Evolutionary conservation across 2,113 vertebrate genomes (phyloP), one percentile per base, ranked within the genome.

Genomic region (Nerophis lumbriciformis): DNA sequence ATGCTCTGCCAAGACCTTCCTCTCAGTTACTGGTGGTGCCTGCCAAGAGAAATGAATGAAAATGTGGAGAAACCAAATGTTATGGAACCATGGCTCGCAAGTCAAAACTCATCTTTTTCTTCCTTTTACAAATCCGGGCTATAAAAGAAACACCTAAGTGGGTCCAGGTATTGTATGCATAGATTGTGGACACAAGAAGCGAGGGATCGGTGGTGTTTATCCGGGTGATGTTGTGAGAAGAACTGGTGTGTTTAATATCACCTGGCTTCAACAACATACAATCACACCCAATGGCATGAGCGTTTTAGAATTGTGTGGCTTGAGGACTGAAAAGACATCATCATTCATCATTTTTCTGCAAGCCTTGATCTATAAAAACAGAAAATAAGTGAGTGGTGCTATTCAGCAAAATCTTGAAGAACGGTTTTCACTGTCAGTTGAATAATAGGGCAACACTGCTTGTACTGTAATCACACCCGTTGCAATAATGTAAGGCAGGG

Each of bases 1-100:
- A 80, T 67, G 68, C 80, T 58, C 84, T 88, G 87, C 89, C 88
- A 87, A 88, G 78, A 84, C 83, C 85, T 84, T 89, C 84, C 82
- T 81, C 84, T 57, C 84, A 85, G 79, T 84, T 60, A 68, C 82
- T 82, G 71, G 68, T 42, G 16, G 28, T 8, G 63, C 50, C 72
- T 88, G 87, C 88, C 88, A 90, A 88, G 77, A 86, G 80, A 87
- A 89, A 87, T 88, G 85, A 88, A 86, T 86, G 81, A 86, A 85
- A 86, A 88, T 79, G 69, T 83, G 71, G 79, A 83, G 83, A 87
- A 88, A 87, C 83, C 69, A 86, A 88, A 88, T 86, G 86, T 84
- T 85, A 78, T 79, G 79, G 75, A 83, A 72, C 81, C 80, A 75
- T 72, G 76, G 79, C 69, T 71, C 79, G 71, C 70, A 82, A 82